Evolutionary conservation across 2,888 invertebrate species (phyloP), one percentile per base, ranked within the genome.

Genomic region (Steinernema hermaphroditum): DNA sequence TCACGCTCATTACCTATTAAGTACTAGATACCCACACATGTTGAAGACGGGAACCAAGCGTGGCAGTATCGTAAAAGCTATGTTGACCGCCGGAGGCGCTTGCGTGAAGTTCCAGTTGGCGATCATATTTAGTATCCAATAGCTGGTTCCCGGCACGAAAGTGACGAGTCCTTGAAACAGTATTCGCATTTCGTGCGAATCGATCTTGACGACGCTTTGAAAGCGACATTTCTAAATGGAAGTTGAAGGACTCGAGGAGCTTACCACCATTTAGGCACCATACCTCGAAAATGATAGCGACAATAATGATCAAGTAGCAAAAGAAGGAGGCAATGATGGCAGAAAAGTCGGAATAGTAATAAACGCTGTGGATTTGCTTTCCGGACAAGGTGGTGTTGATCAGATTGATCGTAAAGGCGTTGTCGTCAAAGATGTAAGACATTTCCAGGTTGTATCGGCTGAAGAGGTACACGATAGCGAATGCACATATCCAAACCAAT

Each of bases 31-130:
- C 16, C 62, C 62, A 32, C 62, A 32, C 6, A 62, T 14, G 62
- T 62, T 62, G 4, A 62, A 4, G 16, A 62, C 62, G 1, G 62
- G 62, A 34, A 62, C 62, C 62, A 62, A 29, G 9, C 62, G 27
- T n/a, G 62, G 62, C 8, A 62, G 32, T 9, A 62, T 62, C 32
- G 27, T 62, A 27, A 62, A 62, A 14, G 27, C 29, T 29, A 62
- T 34, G 29, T 62, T 62, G 1, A 62, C 14, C 2, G 62, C 34
- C 16, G 27, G 32, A 2, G 62, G 29, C 22, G 62, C 62, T 2
- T 24, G 12, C 14, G 32, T 62, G 32, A 62, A 62, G 6, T 62
- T 62, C 27, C 22, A 62, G 14, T 16, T 12, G 32, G 62, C 62
- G 16, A 62, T 12, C 16, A 62, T 12, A 16, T 14, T 34, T 9